Evolutionary conservation across 2,888 invertebrate genomes (phyloP), one percentile per base, ranked within the genome.

Genomic region (Trichogramma evanescens): DNA sequence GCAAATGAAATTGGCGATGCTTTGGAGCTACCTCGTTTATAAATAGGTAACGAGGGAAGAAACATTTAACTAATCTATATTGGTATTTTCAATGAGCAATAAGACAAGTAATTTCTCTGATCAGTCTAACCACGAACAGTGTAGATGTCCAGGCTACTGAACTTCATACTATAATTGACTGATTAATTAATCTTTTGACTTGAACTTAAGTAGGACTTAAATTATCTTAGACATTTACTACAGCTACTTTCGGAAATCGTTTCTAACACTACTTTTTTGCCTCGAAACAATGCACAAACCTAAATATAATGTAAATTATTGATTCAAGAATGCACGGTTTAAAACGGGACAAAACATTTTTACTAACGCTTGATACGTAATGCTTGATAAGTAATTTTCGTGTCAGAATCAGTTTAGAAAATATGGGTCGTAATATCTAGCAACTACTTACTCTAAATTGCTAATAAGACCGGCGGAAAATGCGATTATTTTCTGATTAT

Each of bases 21-120:
- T 26, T 26, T 26, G 26, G 26, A 26, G 26, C 26, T 26, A 26
- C 26, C 26, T 26, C 26, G 26, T 26, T 26, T 26, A 26, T 26
- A 26, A 26, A 26, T 26, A 26, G 26, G 26, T 26, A 26, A 39
- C 50, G 54, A 48, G 62, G 67, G 68, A 71, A 67, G 67, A 68
- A 70, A 67, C 67, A 68, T 65, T 76, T 75, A 71, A 76, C 74
- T 75, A 60, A 68, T 58, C 63, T 65, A 61, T 70, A 72, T 74
- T 72, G 72, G 70, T 72, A 66, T 70, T 66, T 74, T 72, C 26
- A 70, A 73, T 70, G 69, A 69, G 66, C 64, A 69, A 69, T 69
- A 68, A 69, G 68, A 70, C 67, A 64, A 69, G 68, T 66, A 58
- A 59, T 60, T 56, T 49, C 56, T 61, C 59, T 62, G 61, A 62